A percentile compares a stretch with the other conserved stretches of the same genome.
These are phyloP conservation scores for Gambusia yucatana DNA, from an alignment of 2,797 vertebrate genomes.

Conservation along the genomic window DNA sequence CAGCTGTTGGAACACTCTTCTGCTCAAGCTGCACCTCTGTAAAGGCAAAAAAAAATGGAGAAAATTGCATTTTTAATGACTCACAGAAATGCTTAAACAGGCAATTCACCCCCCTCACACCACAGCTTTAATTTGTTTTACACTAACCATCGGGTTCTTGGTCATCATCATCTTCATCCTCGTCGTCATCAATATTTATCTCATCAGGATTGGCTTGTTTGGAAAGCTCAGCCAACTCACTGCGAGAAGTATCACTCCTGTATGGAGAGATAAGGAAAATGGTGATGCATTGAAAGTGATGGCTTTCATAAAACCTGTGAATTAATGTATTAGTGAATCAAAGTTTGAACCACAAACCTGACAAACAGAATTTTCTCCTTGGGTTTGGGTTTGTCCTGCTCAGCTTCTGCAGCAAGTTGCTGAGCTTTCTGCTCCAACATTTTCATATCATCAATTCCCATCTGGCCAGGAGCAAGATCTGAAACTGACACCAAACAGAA, in stretches of 20 bases:
- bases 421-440: conserved; percentile 92
- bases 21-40: conserved; percentile 93
- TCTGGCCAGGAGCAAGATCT: conserved; percentile 89
- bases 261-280: not conserved
- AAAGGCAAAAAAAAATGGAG: conserved; percentile 24
- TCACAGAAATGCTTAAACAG: conserved; percentile 4
- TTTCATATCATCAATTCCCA: conserved; percentile 92
- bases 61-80: conserved; percentile 9
- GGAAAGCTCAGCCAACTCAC: conserved; percentile 88
- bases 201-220: conserved; percentile 93
- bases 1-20: conserved; percentile 89
- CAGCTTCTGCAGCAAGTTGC: conserved; percentile 88
- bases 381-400: conserved; percentile 87
- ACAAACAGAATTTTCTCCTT: conserved; percentile 95
- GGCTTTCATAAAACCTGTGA: not conserved
- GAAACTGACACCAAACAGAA: conserved; percentile 79
- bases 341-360: conserved; percentile 78
- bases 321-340: not conserved
- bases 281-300: not conserved
- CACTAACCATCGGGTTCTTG: conserved; percentile 89
- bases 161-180: conserved; percentile 82
- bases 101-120: not conserved
- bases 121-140: not conserved
- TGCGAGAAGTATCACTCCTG: conserved; percentile 92
- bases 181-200: conserved; percentile 89